Evolutionary conservation across 2,113 vertebrate genomes (phyloP).

Genomic region (Cyprinodon variegatus): DNA sequence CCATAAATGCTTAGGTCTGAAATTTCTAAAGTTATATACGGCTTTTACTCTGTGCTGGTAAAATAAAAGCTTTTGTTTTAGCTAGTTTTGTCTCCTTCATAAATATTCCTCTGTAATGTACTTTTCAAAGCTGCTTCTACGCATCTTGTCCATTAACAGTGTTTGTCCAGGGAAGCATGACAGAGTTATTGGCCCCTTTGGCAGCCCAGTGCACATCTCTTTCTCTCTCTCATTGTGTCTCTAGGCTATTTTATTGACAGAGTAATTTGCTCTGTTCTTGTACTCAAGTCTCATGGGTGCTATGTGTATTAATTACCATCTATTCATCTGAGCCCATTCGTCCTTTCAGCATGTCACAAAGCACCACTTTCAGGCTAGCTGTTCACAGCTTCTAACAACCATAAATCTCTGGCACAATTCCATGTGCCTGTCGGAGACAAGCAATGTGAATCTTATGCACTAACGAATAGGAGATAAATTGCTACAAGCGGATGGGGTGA

Average conservation of each 20-base stretch:
- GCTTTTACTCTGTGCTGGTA: conserved; percentile 18
- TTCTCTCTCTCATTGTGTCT: conserved; percentile 55
- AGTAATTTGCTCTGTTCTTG: conserved; percentile 73
- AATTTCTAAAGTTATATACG: conserved; percentile 7
- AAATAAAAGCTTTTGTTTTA: neutral
- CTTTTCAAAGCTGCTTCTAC: conserved; percentile 1
- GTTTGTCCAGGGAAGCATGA: neutral
- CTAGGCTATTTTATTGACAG: conserved; percentile 66
- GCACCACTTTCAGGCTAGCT: conserved; percentile 53
- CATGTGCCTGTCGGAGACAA: conserved; percentile 18
- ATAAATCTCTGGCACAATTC: conserved; percentile 23
- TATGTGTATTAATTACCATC: conserved; percentile 78
- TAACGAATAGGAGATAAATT: conserved; percentile 34
- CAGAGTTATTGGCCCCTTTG: conserved; percentile 6
- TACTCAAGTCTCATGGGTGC: conserved; percentile 57
- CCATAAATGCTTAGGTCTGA: conserved; percentile 19
- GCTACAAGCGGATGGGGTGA: neutral
- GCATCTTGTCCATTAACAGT: neutral
- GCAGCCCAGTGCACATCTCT: conserved; percentile 4
- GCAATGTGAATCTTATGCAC: conserved; percentile 39
- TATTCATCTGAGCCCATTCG: conserved; percentile 65
- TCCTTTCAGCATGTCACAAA: conserved; percentile 49
- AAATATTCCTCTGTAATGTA: neutral
- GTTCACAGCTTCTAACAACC: conserved; percentile 53
- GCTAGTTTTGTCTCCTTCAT: neutral